Conservation (phyloP, 2,797 vertebrate genomes). For the Pseudochromis fuscus region DNA sequence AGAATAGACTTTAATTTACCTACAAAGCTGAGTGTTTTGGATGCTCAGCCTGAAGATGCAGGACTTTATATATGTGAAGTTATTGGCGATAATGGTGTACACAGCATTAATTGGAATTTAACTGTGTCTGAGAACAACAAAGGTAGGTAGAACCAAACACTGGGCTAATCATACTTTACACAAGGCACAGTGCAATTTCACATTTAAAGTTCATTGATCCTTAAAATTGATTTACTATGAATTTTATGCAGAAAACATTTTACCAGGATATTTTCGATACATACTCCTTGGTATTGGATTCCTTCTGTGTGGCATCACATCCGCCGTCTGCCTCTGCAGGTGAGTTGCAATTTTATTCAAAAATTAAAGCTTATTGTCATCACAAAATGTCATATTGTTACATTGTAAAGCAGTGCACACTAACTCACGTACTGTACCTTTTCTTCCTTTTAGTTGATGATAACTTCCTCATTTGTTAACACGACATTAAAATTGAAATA, state of each 20-base stretch:
- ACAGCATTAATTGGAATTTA: conserved; percentile 35
- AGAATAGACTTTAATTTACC: not conserved
- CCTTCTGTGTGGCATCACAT: not conserved
- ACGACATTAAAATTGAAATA: too few relatives aligned
- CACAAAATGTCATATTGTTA: not conserved
- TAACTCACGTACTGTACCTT: too few relatives aligned
- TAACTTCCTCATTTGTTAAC: too few relatives aligned
- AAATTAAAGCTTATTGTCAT: too few relatives aligned
- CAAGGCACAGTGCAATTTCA: not conserved
- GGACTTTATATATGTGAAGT: conserved; percentile 30
- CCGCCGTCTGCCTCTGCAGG: conserved; percentile 3
- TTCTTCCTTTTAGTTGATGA: too few relatives aligned
- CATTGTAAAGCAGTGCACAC: too few relatives aligned
- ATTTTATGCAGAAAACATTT: not conserved
- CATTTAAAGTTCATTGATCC: too few relatives aligned
- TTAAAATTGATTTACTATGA: not conserved
- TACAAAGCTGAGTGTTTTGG: conserved; percentile 14
- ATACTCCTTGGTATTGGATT: conserved; percentile 6
- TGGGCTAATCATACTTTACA: fast-evolving
- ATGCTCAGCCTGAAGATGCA: conserved; percentile 46
- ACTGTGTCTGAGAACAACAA: conserved; percentile 7
- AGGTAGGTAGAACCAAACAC: conserved; percentile 37
- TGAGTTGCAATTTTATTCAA: conserved; percentile 18
- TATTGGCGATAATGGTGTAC: fast-evolving
- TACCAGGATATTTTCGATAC: fast-evolving